Percentiles rank a stretch among this genome's conserved stretches.
phyloP scores from a whole-genome alignment of 2,113 vertebrate species.

The Gadus macrocephalus region DNA sequence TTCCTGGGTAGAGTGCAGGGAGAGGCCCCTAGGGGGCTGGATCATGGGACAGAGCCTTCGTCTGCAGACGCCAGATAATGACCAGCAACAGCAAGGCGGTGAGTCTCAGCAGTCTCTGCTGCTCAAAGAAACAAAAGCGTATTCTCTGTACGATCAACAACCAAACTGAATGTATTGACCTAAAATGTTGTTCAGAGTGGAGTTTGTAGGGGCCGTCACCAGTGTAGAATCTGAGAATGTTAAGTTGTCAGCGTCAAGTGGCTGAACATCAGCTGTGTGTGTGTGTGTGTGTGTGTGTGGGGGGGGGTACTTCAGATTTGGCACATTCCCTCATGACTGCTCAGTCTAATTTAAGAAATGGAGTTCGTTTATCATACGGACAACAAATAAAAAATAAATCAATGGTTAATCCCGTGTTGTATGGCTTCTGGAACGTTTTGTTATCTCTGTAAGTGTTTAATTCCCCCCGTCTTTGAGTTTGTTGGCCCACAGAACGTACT shows the following conservation, averaged over 20 bases:
- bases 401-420: no score
- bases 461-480: no score
- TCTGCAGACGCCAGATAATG: constrained; percentile 62
- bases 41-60: constrained; percentile 78
- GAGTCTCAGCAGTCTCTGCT: constrained; percentile 50
- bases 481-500: no score
- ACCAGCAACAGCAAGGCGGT: constrained; percentile 60
- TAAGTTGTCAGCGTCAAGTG: constrained; percentile 52
- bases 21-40: constrained; percentile 69
- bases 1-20: constrained; percentile 54
- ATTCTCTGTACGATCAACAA: constrained; percentile 5
- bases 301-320: no score
- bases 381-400: neutral
- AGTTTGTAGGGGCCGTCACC: constrained; percentile 6
- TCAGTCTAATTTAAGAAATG: neutral
- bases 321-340: neutral
- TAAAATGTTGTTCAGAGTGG: neutral
- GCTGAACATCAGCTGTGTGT: constrained; percentile 15
- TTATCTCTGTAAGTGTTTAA: no score
- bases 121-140: neutral
- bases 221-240: constrained; percentile 50
- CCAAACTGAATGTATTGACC: neutral
- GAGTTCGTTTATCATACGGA: neutral
- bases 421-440: no score
- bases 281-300: no score